Evolutionary conservation across 1,140 invertebrate genomes (phyloP).

Genomic region (Dendrolimus kikuchii): DNA sequence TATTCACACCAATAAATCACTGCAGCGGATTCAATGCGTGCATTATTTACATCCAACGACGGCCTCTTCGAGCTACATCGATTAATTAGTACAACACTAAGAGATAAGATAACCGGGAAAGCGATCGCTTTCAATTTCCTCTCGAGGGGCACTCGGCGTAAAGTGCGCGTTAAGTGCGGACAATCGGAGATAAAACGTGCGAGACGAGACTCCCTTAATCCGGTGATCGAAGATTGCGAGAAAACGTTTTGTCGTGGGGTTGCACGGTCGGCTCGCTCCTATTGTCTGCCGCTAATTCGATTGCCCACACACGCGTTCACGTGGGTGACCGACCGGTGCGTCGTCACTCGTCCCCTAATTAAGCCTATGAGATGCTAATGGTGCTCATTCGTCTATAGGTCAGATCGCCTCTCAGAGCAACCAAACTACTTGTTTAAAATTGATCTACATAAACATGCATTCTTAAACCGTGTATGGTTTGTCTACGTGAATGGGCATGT

Average conservation of each 20-base stretch:
- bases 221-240: constrained; percentile 69
- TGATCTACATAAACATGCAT: constrained; percentile 26
- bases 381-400: constrained; percentile 37
- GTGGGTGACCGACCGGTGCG: constrained; percentile 39
- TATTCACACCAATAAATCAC: constrained; percentile 69
- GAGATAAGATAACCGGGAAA: constrained; percentile 67
- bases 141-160: constrained; percentile 65
- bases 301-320: constrained; percentile 42
- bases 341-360: constrained; percentile 48
- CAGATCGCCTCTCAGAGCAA: constrained; percentile 19
- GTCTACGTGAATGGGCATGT: constrained; percentile 17
- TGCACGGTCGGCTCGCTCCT: constrained; percentile 42
- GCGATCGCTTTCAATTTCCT: constrained; percentile 71
- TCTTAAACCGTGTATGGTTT: constrained; percentile 15
- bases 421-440: constrained; percentile 19
- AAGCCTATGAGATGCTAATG: constrained; percentile 53
- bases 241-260: constrained; percentile 69
- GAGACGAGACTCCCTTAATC: constrained; percentile 68
- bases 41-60: constrained; percentile 65
- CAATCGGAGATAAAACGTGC: constrained; percentile 71
- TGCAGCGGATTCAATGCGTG: constrained; percentile 41
- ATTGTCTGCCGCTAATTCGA: constrained; percentile 65
- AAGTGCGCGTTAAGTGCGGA: constrained; percentile 68
- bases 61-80: constrained; percentile 52
- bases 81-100: constrained; percentile 69